phyloP scores from a whole-genome alignment of 92 coral and sea anemone species.

The Virgularia gustaviana region DNA sequence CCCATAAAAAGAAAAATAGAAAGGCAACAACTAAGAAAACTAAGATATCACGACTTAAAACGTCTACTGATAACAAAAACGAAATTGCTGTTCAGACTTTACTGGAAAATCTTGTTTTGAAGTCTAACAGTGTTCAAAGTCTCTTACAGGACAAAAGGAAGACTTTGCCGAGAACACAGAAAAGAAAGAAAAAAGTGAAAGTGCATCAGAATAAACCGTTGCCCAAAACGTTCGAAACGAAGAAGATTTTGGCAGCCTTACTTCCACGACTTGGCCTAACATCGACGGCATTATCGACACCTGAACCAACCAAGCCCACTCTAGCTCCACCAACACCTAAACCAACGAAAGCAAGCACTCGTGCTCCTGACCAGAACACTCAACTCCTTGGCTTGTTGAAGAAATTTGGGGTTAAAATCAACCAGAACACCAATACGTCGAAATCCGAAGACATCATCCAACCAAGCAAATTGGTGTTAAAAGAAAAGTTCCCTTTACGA shows the following conservation, averaged over 20 bases:
- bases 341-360: slow-evolving; percentile 12
- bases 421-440: slow-evolving; percentile 4
- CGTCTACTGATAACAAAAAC: neutral
- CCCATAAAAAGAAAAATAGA: slow-evolving; percentile 15
- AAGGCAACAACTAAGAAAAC: neutral
- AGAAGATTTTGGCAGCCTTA: neutral
- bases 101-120: slow-evolving; percentile 58
- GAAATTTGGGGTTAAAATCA: neutral
- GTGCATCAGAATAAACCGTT: neutral
- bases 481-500: no score
- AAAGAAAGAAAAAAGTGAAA: slow-evolving; percentile 19
- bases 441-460: slow-evolving; percentile 4
- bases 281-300: neutral
- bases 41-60: neutral
- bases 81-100: slow-evolving; percentile 36
- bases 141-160: slow-evolving; percentile 36
- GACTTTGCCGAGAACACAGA: neutral
- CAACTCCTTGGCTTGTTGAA: neutral
- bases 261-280: slow-evolving; percentile 8
- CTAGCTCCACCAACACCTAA: slow-evolving; percentile 15
- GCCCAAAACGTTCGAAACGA: slow-evolving; percentile 4
- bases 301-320: neutral
- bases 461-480: slow-evolving; percentile 2
- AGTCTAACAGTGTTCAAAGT: slow-evolving; percentile 32
- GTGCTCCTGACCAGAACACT: neutral